Evolutionary conservation across 1,140 invertebrate species (phyloP).

Genomic region (Trinorchestia longiramus): DNA sequence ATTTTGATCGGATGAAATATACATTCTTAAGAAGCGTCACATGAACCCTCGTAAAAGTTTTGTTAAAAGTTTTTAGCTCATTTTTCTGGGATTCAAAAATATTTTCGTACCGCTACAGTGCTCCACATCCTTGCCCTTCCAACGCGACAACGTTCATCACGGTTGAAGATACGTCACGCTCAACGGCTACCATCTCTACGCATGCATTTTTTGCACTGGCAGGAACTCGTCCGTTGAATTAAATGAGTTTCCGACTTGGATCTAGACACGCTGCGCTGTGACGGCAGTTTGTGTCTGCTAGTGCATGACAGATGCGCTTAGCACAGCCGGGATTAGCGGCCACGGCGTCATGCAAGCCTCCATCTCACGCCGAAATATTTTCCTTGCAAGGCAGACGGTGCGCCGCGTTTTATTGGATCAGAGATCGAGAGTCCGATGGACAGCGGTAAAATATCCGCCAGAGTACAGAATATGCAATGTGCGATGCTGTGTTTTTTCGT

Average conservation of each 20-base stretch:
- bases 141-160: too few relatives aligned
- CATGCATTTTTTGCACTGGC: background rate
- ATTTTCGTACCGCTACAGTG: background rate
- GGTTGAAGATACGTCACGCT: background rate
- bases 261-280: background rate
- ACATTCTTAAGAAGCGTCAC: too few relatives aligned
- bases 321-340: background rate
- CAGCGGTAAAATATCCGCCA: background rate
- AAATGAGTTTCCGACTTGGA: background rate
- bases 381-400: background rate
- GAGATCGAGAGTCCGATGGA: background rate
- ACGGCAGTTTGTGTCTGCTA: background rate
- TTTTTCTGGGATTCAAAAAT: too few relatives aligned
- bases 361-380: background rate
- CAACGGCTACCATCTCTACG: background rate
- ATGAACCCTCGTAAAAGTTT: too few relatives aligned
- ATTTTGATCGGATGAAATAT: too few relatives aligned
- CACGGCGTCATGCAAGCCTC: background rate
- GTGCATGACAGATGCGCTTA: background rate
- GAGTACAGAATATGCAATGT: background rate
- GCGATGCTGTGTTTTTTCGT: background rate
- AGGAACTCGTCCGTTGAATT: background rate
- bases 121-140: background rate
- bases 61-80: too few relatives aligned
- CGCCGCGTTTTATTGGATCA: background rate